Evolutionary conservation across 2,113 vertebrate species (phyloP).

Genomic region (Nothocercus julius): DNA sequence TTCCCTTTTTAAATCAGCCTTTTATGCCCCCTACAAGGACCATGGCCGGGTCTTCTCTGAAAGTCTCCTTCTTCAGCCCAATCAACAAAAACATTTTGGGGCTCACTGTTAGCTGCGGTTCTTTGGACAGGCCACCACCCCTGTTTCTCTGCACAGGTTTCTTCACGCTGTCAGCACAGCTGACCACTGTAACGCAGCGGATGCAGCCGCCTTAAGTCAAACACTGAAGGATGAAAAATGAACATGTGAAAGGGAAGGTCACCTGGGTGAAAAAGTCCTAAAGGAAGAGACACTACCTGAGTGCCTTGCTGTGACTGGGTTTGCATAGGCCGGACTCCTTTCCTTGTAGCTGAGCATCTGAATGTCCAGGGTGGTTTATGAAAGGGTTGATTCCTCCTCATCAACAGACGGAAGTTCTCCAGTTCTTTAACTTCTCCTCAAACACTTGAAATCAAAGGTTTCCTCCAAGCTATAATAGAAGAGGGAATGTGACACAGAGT

Average conservation of each 20-base stretch:
- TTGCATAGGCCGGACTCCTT: background rate
- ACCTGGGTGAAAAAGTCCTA: background rate
- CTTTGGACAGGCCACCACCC: accelerated
- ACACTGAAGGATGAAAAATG: background rate
- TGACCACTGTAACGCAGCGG: background rate
- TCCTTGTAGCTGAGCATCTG: background rate
- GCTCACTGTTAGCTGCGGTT: background rate
- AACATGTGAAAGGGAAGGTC: background rate
- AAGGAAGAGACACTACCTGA: background rate
- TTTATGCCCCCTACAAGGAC: background rate
- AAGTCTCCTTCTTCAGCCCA: background rate
- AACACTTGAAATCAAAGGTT: background rate
- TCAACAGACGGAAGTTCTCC: accelerated
- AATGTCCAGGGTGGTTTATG: background rate
- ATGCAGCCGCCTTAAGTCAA: background rate
- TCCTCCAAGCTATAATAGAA: background rate
- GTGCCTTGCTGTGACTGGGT: background rate
- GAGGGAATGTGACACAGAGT: background rate
- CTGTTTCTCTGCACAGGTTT: background rate
- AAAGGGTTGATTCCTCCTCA: background rate
- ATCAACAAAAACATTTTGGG: background rate
- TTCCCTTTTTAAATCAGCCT: background rate
- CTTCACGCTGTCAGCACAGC: background rate
- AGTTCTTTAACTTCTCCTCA: background rate
- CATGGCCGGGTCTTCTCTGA: background rate